phyloP scores from a whole-genome alignment of 2,888 invertebrate species.

The Coenonympha glycerion region DNA sequence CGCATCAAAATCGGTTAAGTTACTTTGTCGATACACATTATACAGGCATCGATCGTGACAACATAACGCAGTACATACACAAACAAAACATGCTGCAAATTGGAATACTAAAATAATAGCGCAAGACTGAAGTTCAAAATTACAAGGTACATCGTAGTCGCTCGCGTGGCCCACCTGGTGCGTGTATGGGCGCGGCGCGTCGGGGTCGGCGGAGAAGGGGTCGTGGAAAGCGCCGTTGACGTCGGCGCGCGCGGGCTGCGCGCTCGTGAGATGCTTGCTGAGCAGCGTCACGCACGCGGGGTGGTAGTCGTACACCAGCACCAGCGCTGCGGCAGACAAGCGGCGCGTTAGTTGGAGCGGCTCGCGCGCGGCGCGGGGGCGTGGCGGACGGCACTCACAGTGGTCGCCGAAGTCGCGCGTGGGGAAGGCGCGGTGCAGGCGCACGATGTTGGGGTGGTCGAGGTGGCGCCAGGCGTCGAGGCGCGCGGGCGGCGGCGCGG shows the following conservation, averaged over 20 bases:
- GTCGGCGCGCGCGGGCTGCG: constrained; percentile 37
- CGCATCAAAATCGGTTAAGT: no score
- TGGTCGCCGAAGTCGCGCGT: constrained; percentile 97
- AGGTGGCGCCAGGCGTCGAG: constrained; percentile 97
- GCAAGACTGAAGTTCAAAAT: no score
- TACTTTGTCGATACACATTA: no score
- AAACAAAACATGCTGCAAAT: no score
- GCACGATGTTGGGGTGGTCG: constrained; percentile 95
- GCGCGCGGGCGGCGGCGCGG: constrained; percentile 55
- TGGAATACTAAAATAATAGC: no score
- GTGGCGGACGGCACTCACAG: constrained; percentile 78
- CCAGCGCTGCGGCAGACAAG: constrained; percentile 84
- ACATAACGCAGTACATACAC: no score
- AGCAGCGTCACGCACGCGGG: constrained; percentile 92
- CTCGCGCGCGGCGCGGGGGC: no score
- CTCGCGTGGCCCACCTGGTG: constrained; percentile 71
- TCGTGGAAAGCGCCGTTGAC: constrained; percentile 49
- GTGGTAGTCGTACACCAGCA: constrained; percentile 97
- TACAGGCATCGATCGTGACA: no score
- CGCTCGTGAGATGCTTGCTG: constrained; percentile 85
- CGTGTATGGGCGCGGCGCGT: constrained; percentile 85
- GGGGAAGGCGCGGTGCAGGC: constrained; percentile 93
- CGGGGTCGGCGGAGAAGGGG: constrained; percentile 89
- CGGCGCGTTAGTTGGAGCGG: no score
- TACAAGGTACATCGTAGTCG: not conserved